Percentiles rank a stretch among this genome's conserved stretches.
Evolutionary conservation across 2,888 invertebrate species (phyloP).

Genomic region (Taphrorychus bicolor): DNA sequence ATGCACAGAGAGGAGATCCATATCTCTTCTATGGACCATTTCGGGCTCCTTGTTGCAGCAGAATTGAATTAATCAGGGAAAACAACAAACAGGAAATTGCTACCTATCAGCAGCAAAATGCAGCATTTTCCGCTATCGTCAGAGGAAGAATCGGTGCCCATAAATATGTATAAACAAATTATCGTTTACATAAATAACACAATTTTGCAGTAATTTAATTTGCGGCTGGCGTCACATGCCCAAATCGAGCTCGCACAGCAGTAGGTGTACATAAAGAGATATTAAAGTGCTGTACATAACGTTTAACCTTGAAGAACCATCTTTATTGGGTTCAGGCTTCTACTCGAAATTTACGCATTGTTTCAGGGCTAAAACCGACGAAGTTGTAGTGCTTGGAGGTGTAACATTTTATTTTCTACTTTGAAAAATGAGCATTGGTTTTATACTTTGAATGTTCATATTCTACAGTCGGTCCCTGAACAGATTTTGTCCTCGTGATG

Average conservation of each 20-base stretch:
- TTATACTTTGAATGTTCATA: too few relatives aligned
- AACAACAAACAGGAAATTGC: neutral
- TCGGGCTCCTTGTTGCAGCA: too few relatives aligned
- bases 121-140: neutral
- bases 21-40: slow-evolving; percentile 13
- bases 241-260: slow-evolving; percentile 26
- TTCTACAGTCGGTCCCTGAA: too few relatives aligned
- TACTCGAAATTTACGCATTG: slow-evolving; percentile 18
- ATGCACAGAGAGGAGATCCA: neutral
- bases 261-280: slow-evolving; percentile 36
- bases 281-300: slow-evolving; percentile 28
- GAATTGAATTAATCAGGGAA: neutral
- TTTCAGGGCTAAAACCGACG: slow-evolving; percentile 6
- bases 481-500: too few relatives aligned
- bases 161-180: neutral
- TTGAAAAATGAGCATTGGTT: too few relatives aligned
- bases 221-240: slow-evolving; percentile 31
- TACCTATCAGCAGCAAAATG: too few relatives aligned
- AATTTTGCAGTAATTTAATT: slow-evolving; percentile 24
- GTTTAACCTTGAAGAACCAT: slow-evolving; percentile 37
- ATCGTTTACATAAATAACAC: slow-evolving; percentile 9
- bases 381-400: neutral
- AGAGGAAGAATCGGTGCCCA: neutral
- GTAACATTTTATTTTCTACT: too few relatives aligned
- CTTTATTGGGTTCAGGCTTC: slow-evolving; percentile 25